Percentiles rank a stretch among this genome's conserved stretches.
These are phyloP conservation scores for Urocyon cinereoargenteus DNA, from an alignment of 2,797 vertebrate species.

Conservation along the genomic window DNA sequence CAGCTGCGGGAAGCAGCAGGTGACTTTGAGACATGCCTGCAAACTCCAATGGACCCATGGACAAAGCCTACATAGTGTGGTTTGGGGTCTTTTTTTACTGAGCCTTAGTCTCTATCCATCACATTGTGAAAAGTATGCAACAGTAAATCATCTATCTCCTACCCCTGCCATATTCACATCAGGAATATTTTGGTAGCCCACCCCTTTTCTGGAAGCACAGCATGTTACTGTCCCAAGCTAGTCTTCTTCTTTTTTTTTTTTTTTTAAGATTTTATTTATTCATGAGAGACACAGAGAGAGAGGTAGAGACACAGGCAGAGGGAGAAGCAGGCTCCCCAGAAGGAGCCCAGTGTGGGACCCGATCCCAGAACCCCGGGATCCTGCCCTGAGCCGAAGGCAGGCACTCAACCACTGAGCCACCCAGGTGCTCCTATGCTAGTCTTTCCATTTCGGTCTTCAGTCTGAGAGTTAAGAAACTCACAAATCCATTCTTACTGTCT, in stretches of 20 bases:
- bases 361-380: no score
- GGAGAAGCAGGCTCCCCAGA: no score
- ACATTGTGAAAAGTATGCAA: not conserved
- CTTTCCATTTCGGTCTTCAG: not conserved
- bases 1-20: not conserved
- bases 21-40: not conserved
- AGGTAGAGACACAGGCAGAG: no score
- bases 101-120: not conserved
- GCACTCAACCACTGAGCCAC: no score
- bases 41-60: not conserved
- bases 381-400: no score
- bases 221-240: not conserved
- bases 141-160: not conserved
- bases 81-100: not conserved
- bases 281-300: no score
- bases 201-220: not conserved
- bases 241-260: not conserved
- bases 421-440: not conserved
- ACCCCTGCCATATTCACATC: rapidly evolving
- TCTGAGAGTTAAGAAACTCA: not conserved
- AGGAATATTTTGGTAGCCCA: not conserved
- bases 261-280: no score
- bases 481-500: not conserved
- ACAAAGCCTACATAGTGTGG: not conserved
- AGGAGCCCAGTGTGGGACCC: no score